Base-by-base conservation (phyloP, 2,797 vertebrate species). In the Neosilurus mollespiculum region DNA sequence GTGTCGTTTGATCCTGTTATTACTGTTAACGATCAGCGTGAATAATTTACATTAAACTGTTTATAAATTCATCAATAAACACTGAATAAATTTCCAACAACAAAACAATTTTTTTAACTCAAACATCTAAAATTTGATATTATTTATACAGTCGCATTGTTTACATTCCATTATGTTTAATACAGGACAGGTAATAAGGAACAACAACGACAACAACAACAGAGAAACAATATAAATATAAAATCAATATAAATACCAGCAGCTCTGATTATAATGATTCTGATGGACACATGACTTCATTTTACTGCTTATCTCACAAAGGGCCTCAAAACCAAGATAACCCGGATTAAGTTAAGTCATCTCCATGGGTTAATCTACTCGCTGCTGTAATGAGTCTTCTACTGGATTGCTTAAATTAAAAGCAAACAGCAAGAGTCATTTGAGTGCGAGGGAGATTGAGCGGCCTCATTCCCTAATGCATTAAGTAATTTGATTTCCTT, bases 391-490 rank as follows among this genome's bases (percentile, higher is more conserved):
- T 94, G 93, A 94, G 93, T 93, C 93, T 94, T 94, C 92, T 93
- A 87, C 91, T 92, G 91, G 92, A 93, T 92, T 93, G 91, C 92
- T 94, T 92, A 93, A 95, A 94, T 94, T 93, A 94, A 94, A 94
- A 94, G 92, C 92, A 93, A 94, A 94, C 91, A 93, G 94, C 92
- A 95, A 91, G 93, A 94, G 93, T 93, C 91, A 92, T 92, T 92
- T 90, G 88, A 88, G 86, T 88, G 90, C 89, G 88, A 88, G 90
- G 70, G 75, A 81, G 81, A 81, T 86, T 79, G 84, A 87, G 81
- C 88, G 90, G 86, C 89, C 91, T 92, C 92, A 91, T 91, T 93
- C 87, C 1, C 89, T 89, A 86, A 90, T 91, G 88, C 92, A 93
- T 93, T 94, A 94, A 94, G 92, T 94, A 90, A 94, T 94, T 94